Percentiles rank a stretch among this genome's conserved stretches.
phyloP scores from a whole-genome alignment of 2,797 vertebrate genomes.

The Ficedula albicollis region DNA sequence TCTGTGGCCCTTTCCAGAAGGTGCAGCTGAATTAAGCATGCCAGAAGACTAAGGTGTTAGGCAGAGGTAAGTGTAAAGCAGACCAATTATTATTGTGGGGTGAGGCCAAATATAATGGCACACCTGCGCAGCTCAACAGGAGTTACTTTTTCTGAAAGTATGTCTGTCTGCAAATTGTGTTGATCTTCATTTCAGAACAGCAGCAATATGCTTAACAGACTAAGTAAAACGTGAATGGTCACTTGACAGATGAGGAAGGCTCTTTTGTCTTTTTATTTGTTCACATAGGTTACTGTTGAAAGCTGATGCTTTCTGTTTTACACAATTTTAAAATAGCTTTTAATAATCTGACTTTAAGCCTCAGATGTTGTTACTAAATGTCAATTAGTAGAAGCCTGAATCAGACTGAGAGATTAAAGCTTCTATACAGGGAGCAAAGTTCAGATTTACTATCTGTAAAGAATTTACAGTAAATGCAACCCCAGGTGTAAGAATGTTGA shows the following conservation, averaged over 20 bases:
- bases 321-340: not conserved
- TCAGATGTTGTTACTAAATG: not conserved
- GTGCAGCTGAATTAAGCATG: not conserved
- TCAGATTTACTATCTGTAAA: not conserved
- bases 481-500: not conserved
- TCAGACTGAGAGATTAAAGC: not conserved
- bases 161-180: not conserved
- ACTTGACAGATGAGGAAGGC: not conserved
- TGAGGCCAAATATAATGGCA: not conserved
- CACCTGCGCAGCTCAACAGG: not conserved
- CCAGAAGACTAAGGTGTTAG: not conserved
- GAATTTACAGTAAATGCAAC: not conserved
- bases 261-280: not conserved
- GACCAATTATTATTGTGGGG: fast-evolving
- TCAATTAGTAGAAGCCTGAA: not conserved
- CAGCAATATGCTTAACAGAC: not conserved
- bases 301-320: not conserved
- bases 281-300: not conserved
- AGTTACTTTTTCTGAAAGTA: not conserved
- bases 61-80: not conserved
- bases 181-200: not conserved
- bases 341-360: not conserved
- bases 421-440: not conserved
- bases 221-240: not conserved
- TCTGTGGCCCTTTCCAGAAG: not conserved